Percentiles rank a stretch among this genome's conserved stretches.
These are phyloP conservation scores for Cynopterus brachyotis DNA, from an alignment of 2,113 vertebrate species.

Conservation along the genomic window DNA sequence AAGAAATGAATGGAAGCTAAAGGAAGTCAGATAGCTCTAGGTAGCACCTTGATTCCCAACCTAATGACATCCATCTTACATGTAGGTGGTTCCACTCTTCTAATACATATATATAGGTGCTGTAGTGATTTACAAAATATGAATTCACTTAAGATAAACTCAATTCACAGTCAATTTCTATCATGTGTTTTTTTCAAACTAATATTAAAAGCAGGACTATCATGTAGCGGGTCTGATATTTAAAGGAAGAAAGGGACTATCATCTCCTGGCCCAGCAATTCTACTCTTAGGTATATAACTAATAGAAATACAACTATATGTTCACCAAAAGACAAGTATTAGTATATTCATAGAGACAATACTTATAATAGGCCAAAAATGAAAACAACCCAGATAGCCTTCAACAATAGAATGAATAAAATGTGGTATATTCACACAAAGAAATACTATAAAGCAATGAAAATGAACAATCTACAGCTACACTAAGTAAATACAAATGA, in stretches of 20 bases:
- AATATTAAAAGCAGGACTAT: not conserved
- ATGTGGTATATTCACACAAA: not conserved
- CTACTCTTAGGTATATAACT: not conserved
- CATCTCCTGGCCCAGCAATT: not conserved
- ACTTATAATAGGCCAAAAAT: not conserved
- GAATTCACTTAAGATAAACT: not conserved
- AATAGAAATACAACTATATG: not conserved
- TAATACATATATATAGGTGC: not conserved
- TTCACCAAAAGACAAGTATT: not conserved
- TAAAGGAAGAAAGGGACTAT: not conserved
- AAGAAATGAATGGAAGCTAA: not conserved
- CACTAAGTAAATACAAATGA: not conserved
- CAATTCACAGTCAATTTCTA: not conserved
- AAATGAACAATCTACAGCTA: not conserved
- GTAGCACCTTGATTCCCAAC: not conserved
- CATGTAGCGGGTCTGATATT: not conserved
- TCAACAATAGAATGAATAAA: not conserved
- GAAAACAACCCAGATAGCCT: not conserved
- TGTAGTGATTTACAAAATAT: not conserved
- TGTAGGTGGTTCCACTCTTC: not conserved
- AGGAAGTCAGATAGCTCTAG: not conserved
- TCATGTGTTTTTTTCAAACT: not conserved
- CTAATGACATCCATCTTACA: not conserved
- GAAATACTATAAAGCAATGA: not conserved
- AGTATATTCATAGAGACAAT: not conserved